Percentiles rank a stretch among this genome's conserved stretches.
phyloP scores from a whole-genome alignment of 2,797 vertebrate genomes.

The Artibeus jamaicensis region DNA sequence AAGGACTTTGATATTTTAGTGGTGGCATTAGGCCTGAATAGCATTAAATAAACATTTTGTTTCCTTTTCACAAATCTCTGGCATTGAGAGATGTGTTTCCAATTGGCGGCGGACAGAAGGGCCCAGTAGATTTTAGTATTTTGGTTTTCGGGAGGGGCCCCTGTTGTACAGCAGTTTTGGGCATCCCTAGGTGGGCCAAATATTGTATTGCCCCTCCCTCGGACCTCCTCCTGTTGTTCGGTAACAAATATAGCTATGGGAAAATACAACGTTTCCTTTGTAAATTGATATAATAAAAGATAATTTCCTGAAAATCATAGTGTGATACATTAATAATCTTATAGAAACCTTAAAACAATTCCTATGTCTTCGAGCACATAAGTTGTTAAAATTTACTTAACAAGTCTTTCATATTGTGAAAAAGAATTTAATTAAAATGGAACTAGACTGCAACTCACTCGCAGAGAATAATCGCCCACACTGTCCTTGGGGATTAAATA shows the following conservation, averaged over 20 bases:
- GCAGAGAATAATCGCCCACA: slow-evolving; percentile 57
- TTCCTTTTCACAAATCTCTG: no score
- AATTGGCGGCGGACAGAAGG: no score
- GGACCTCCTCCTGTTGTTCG: no score
- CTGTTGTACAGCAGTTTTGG: no score
- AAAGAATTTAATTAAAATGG: slow-evolving; percentile 72
- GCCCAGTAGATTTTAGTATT: no score
- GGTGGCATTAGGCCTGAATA: no score
- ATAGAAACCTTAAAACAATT: slow-evolving; percentile 31
- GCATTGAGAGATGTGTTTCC: no score
- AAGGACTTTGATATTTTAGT: no score
- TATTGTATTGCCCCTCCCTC: no score
- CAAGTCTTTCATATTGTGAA: slow-evolving; percentile 64
- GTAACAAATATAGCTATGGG: background rate
- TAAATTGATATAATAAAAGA: background rate
- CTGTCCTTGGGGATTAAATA: slow-evolving; percentile 69
- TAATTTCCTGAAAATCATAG: background rate
- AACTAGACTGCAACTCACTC: slow-evolving; percentile 21
- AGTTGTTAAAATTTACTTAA: slow-evolving; percentile 72
- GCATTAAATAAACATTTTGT: no score
- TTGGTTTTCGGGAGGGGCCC: no score
- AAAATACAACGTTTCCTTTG: background rate
- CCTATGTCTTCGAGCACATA: slow-evolving; percentile 52
- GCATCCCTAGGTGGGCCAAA: no score
- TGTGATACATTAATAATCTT: slow-evolving; percentile 22